These are phyloP conservation scores for Zoanthus sansibaricus DNA, from an alignment of 92 coral and sea anemone species.

Conservation along the genomic window DNA sequence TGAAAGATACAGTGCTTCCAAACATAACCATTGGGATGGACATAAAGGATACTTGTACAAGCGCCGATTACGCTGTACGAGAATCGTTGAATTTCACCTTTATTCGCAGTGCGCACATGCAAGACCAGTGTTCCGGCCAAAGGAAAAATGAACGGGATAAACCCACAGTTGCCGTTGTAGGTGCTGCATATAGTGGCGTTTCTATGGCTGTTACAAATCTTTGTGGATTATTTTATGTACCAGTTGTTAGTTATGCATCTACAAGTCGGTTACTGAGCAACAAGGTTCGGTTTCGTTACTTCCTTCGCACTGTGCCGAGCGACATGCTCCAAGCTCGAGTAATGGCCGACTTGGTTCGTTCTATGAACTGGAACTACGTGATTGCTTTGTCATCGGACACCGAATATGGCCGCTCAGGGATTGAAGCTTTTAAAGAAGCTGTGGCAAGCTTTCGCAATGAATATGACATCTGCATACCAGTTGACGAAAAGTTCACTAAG, in stretches of 20 bases:
- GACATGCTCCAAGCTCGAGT: conserved; percentile 89
- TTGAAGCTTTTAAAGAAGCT: conserved; percentile 84
- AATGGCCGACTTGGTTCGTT: conserved; percentile 83
- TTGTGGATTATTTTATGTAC: conserved; percentile 84
- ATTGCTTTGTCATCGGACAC: conserved; percentile 86
- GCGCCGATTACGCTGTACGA: conserved; percentile 86
- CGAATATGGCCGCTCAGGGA: conserved; percentile 91
- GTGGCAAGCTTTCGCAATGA: conserved; percentile 64
- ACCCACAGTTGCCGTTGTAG: conserved; percentile 82
- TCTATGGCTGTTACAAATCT: conserved; percentile 92
- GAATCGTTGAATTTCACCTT: conserved; percentile 88
- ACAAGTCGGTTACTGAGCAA: conserved; percentile 82
- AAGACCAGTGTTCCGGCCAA: conserved; percentile 61
- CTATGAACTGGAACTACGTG: conserved; percentile 88
- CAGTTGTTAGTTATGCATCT: conserved; percentile 86
- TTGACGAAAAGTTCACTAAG: conserved; percentile 83
- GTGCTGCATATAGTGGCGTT: conserved; percentile 88
- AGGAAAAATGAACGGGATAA: conserved; percentile 34
- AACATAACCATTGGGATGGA: conserved; percentile 88
- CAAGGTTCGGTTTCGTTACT: conserved; percentile 82
- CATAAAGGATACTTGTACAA: conserved; percentile 88
- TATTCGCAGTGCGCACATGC: conserved; percentile 73
- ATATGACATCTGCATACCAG: conserved; percentile 84
- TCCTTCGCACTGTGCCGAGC: conserved; percentile 83
- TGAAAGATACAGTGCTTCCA: conserved; percentile 79